Evolutionary conservation across 2,113 vertebrate species (phyloP), one percentile per base, ranked within the genome.

Genomic region (Perca schrenkii): DNA sequence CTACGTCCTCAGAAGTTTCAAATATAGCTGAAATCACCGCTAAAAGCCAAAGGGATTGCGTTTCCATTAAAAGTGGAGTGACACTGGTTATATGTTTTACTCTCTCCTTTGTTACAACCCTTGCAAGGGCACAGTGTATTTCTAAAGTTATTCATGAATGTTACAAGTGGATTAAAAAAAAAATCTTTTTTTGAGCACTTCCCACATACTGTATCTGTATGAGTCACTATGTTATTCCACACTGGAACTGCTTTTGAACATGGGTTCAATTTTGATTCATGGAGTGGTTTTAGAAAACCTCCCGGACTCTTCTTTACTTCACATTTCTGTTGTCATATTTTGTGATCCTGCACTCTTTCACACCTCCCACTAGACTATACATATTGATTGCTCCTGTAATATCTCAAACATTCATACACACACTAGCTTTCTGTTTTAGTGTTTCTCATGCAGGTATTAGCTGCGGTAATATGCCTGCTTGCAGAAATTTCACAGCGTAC

Each of bases 41-140:
- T 65, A 72, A 85, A 89, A 88, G 82, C 86, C 72, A 87, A 89
- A 89, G 65, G 75, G 69, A 86, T 84, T 82, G 69, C 63, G 88
- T 91, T 90, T 91, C 84, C 67, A 84, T 94, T 85, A 81, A 89
- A 80, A 80, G 19, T 2, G 14, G 31, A 11, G 66, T 85, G 74
- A 90, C 77, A 82, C 74, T 71, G 58, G 69, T 86, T 89, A 89
- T 77, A 17, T 80, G 63, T 60, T 87, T 77, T 72, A 43, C n/a
- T 28, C 47, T 15, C 1, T 70, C 62, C 25, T 86, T 90, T 79
- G 50, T 83, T 73, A 62, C 52, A 58, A 25, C 40, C 25, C 25
- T 34, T 73, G 69, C 80, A 89, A 89, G 82, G 87, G 53, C 80
- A 81, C 64, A 2, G 43, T 57, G 62, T 65, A 54, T 84, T 78